Conservation (phyloP, 2,888 invertebrate genomes). For the Apotomis capreana region DNA sequence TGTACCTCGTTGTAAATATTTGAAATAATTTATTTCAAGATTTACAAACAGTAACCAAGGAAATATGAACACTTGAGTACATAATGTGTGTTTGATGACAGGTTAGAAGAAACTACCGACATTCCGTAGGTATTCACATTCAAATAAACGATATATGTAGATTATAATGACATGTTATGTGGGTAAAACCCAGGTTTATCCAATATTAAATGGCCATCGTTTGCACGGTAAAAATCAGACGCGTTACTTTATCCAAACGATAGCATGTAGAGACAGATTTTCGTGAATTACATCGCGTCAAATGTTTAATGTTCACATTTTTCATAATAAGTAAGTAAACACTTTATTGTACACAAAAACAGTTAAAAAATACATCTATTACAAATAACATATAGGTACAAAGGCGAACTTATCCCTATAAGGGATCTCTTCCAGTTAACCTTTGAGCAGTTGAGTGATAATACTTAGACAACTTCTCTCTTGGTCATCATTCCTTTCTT, state of each 20-base stretch:
- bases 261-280: not conserved
- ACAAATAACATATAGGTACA: too few species aligned
- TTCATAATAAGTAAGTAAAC: too few species aligned
- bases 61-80: slow-evolving; percentile 60
- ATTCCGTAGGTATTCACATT: slow-evolving; percentile 15
- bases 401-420: too few species aligned
- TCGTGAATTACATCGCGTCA: too few species aligned
- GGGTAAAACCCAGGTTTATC: slow-evolving; percentile 28
- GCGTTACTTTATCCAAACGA: too few species aligned
- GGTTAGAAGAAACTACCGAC: slow-evolving; percentile 33
- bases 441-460: too few species aligned
- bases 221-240: not conserved
- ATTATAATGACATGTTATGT: slow-evolving; percentile 7
- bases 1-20: slow-evolving; percentile 61
- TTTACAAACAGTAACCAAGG: slow-evolving; percentile 67
- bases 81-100: slow-evolving; percentile 50
- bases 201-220: not conserved
- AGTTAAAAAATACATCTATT: too few species aligned
- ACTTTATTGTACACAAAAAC: too few species aligned
- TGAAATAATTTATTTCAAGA: slow-evolving; percentile 66
- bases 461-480: too few species aligned
- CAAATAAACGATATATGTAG: not conserved
- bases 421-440: too few species aligned
- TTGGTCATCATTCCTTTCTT: too few species aligned
- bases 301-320: too few species aligned